phyloP scores from a whole-genome alignment of 2,797 vertebrate genomes.

The Lithobates sylvaticus region DNA sequence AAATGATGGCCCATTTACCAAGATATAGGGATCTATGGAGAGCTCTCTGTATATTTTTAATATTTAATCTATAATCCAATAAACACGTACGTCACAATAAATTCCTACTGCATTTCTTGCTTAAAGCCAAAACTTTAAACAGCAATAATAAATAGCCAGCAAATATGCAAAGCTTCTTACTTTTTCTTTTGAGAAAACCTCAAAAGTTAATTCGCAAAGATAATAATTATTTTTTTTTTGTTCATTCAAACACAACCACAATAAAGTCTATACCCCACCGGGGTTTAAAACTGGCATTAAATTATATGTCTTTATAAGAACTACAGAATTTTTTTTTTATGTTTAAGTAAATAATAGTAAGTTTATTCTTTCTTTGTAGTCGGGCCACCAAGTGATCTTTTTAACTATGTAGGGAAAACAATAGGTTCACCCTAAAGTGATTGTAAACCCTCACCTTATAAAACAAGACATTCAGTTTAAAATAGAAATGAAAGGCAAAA shows the following conservation, averaged over 20 bases:
- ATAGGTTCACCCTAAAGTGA: too few species aligned
- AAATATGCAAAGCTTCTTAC: constrained; percentile 46
- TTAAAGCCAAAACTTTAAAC: constrained; percentile 42
- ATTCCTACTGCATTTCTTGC: constrained; percentile 34
- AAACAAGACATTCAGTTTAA: too few species aligned
- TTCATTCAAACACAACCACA: constrained; percentile 17
- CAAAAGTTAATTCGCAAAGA: constrained; percentile 19
- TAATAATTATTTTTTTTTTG: not conserved
- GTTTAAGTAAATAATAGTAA: too few species aligned
- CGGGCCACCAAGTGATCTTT: too few species aligned
- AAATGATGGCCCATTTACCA: constrained; percentile 36
- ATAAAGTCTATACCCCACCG: not conserved
- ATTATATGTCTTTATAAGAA: not conserved
- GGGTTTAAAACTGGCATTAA: not conserved
- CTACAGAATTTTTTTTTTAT: too few species aligned
- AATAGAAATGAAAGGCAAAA: too few species aligned
- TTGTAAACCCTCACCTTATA: too few species aligned
- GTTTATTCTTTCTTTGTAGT: too few species aligned
- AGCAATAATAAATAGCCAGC: constrained; percentile 35
- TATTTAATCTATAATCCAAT: constrained; percentile 52
- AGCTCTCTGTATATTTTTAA: constrained; percentile 43
- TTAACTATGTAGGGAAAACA: too few species aligned
- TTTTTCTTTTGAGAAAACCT: constrained; percentile 7
- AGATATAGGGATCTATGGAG: constrained; percentile 12
- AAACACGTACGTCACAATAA: constrained; percentile 39